A percentile compares a stretch with the other conserved stretches of the same genome.
Conservation (phyloP, 1,140 invertebrate genomes). For the Drosophila leontia region DNA sequence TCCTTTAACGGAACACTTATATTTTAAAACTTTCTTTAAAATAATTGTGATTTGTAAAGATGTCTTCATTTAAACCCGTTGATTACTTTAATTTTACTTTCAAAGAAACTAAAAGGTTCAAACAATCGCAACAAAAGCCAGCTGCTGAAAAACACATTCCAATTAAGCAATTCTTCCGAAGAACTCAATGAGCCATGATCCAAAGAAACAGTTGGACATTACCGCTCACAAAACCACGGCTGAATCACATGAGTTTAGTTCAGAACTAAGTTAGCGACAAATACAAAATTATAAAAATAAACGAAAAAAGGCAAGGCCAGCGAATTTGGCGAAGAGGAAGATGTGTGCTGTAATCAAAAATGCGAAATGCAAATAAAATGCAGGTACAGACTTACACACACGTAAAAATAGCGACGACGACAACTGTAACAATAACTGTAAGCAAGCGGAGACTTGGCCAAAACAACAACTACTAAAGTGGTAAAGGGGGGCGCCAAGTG, state of each 20-base stretch:
- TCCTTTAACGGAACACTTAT: too few species aligned
- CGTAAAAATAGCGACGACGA: background rate
- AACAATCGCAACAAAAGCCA: background rate
- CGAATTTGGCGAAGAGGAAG: slow-evolving; percentile 4
- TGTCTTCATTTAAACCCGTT: background rate
- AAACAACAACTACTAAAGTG: slow-evolving; percentile 31
- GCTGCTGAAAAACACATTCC: slow-evolving; percentile 13
- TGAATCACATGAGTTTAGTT: slow-evolving; percentile 39
- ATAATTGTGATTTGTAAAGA: background rate
- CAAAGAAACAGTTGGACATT: slow-evolving; percentile 54
- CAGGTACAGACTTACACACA: slow-evolving; percentile 25
- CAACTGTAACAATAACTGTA: slow-evolving; percentile 48
- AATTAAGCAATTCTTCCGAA: slow-evolving; percentile 17
- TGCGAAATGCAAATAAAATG: slow-evolving; percentile 54
- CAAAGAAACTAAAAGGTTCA: background rate
- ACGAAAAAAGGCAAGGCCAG: slow-evolving; percentile 24
- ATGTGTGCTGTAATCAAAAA: slow-evolving; percentile 32
- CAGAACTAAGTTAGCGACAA: slow-evolving; percentile 8
- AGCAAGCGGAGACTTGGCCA: slow-evolving; percentile 10
- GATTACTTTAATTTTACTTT: background rate
- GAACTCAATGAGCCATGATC: slow-evolving; percentile 35
- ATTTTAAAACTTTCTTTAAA: background rate
- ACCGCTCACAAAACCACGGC: background rate
- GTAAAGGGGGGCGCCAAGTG: slow-evolving; percentile 11
- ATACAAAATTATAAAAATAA: slow-evolving; percentile 18